Evolutionary conservation across 2,888 invertebrate genomes (phyloP).

Genomic region (Erpobdella octoculata): DNA sequence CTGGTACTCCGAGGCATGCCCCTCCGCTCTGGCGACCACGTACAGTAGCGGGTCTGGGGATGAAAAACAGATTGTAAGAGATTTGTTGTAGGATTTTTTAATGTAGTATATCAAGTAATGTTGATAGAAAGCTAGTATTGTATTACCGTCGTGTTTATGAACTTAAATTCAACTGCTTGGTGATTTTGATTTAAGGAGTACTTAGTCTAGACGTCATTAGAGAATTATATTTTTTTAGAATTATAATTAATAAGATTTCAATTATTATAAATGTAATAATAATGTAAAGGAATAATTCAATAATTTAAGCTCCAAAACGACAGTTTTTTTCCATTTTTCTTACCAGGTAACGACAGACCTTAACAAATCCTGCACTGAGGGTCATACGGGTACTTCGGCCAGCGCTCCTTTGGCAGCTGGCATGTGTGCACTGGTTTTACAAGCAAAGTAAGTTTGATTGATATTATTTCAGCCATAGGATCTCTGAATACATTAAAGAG

Average conservation of each 20-base stretch:
- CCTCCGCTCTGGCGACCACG: conserved; percentile 92
- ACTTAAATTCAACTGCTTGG: too few relatives aligned
- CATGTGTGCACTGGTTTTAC: conserved; percentile 55
- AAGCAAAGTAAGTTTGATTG: conserved; percentile 53
- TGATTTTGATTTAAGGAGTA: too few relatives aligned
- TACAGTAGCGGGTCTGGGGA: conserved; percentile 90
- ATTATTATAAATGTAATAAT: not conserved
- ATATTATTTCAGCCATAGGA: too few relatives aligned
- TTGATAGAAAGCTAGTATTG: not conserved
- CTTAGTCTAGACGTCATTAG: not conserved
- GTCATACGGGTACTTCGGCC: conserved; percentile 60
- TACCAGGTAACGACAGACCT: conserved; percentile 73
- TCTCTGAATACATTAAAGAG: too few relatives aligned
- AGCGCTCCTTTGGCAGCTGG: conserved; percentile 59
- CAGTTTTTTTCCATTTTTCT: not conserved
- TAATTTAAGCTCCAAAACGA: not conserved
- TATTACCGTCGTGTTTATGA: not conserved
- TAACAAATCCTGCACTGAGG: conserved; percentile 76
- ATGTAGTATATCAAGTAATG: not conserved
- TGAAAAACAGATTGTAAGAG: conserved; percentile 56
- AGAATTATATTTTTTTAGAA: not conserved
- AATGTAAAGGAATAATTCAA: too few relatives aligned
- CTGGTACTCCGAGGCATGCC: conserved; percentile 92
- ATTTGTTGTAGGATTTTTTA: not conserved
- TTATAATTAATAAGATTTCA: not conserved